Evolutionary conservation across 2,113 vertebrate genomes (phyloP).

Genomic region (Gobiocypris rarus): DNA sequence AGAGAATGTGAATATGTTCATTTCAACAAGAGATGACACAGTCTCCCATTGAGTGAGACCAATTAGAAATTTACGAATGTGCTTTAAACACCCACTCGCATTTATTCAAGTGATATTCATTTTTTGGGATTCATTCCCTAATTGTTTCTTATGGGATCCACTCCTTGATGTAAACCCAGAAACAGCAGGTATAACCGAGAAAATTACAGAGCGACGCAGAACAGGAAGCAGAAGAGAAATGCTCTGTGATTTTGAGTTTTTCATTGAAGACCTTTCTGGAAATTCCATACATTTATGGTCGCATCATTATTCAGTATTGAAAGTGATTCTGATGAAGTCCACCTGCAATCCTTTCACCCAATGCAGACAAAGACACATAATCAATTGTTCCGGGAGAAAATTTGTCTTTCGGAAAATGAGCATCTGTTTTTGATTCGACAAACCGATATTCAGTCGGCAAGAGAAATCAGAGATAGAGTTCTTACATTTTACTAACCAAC

Average conservation of each 20-base stretch:
- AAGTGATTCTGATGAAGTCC: constrained; percentile 70
- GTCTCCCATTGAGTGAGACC: constrained; percentile 21
- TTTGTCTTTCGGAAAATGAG: not conserved
- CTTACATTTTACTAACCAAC: constrained; percentile 30
- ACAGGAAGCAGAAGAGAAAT: constrained; percentile 54
- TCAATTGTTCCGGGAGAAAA: constrained; percentile 67
- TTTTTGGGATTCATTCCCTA: constrained; percentile 27
- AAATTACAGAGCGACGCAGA: constrained; percentile 68
- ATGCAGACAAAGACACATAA: constrained; percentile 68
- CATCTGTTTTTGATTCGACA: too few relatives aligned
- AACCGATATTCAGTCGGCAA: not conserved
- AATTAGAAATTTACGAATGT: constrained; percentile 62
- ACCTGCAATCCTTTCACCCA: constrained; percentile 66
- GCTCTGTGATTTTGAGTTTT: constrained; percentile 62
- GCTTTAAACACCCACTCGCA: constrained; percentile 65
- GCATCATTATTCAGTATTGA: constrained; percentile 67
- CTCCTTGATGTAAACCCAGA: constrained; percentile 67
- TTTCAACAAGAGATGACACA: not conserved
- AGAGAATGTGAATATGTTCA: not conserved
- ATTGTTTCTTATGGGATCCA: constrained; percentile 58
- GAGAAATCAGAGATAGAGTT: constrained; percentile 44
- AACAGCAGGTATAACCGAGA: constrained; percentile 50
- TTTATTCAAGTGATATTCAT: constrained; percentile 59
- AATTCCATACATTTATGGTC: constrained; percentile 73
- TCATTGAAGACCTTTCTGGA: constrained; percentile 51